phyloP scores from a whole-genome alignment of 1,140 invertebrate genomes.

The Scaptomyza pallida region DNA sequence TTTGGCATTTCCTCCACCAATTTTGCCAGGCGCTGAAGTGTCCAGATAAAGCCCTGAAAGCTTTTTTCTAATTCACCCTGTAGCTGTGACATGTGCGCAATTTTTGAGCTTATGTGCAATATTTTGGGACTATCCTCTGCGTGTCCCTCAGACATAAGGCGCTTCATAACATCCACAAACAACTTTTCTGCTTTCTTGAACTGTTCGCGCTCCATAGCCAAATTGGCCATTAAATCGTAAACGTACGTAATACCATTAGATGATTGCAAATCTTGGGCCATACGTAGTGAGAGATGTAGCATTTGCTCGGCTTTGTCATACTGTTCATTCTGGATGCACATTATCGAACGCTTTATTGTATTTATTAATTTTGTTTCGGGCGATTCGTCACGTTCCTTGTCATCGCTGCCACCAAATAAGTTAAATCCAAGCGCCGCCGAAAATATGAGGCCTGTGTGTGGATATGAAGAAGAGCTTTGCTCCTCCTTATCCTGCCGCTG shows the following conservation, averaged over 20 bases:
- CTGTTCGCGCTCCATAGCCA: constrained; percentile 91
- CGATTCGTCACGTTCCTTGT: constrained; percentile 78
- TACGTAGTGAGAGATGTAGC: constrained; percentile 91
- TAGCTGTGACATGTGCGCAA: constrained; percentile 87
- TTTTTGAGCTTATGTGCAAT: constrained; percentile 86
- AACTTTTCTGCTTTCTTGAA: constrained; percentile 93
- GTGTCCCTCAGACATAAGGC: constrained; percentile 88
- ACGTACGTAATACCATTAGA: constrained; percentile 92
- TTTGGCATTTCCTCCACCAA: constrained; percentile 57
- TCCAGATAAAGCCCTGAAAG: constrained; percentile 89
- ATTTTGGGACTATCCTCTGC: constrained; percentile 89
- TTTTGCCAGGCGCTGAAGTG: constrained; percentile 87
- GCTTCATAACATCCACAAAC: constrained; percentile 92
- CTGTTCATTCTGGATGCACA: constrained; percentile 90
- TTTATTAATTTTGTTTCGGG: constrained; percentile 89
- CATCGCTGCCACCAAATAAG: constrained; percentile 39
- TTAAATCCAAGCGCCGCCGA: constrained; percentile 53
- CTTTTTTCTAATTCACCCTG: constrained; percentile 87
- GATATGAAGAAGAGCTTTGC: not conserved
- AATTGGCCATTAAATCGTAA: constrained; percentile 95
- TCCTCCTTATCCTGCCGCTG: not conserved
- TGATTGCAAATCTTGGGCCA: constrained; percentile 92
- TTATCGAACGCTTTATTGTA: constrained; percentile 90
- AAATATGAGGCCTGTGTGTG: constrained; percentile 39
- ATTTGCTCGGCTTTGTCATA: constrained; percentile 93